Evolutionary conservation across 2,888 invertebrate species (phyloP).

Genomic region (Marronus borbonicus): DNA sequence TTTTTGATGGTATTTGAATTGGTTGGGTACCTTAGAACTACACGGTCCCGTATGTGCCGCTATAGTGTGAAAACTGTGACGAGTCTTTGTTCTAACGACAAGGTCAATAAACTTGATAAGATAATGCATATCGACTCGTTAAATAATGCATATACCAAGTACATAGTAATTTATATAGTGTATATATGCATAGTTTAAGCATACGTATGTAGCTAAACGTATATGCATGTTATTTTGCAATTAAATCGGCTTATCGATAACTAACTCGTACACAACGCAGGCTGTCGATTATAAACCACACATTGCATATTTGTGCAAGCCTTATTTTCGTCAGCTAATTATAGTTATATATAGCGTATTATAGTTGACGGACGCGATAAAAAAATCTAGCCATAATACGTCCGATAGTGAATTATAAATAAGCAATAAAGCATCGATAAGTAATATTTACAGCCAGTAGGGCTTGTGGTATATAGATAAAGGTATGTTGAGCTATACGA

Average conservation of each 20-base stretch:
- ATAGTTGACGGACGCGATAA: conserved; percentile 17
- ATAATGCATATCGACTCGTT: conserved; percentile 33
- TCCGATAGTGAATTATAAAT: conserved; percentile 27
- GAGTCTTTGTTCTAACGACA: conserved; percentile 39
- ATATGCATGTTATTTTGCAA: conserved; percentile 43
- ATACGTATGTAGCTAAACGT: not conserved
- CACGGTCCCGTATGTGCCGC: not conserved
- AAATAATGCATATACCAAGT: conserved; percentile 11
- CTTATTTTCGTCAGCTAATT: conserved; percentile 6
- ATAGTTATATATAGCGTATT: no score
- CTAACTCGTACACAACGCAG: not conserved
- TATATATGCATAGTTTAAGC: not conserved
- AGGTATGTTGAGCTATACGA: no score
- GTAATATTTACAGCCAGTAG: not conserved
- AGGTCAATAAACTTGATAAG: conserved; percentile 47
- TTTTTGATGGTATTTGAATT: not conserved
- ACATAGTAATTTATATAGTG: not conserved
- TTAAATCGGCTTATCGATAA: conserved; percentile 37
- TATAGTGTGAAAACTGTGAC: conserved; percentile 1
- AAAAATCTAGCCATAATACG: conserved; percentile 4
- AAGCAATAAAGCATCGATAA: conserved; percentile 19
- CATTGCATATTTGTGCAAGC: not conserved
- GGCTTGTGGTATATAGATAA: not conserved
- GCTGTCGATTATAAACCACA: not conserved
- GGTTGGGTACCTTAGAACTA: not conserved